A percentile compares a stretch with the other conserved stretches of the same genome.
These are phyloP conservation scores for Maylandia zebra DNA, from an alignment of 2,113 vertebrate genomes.

Conservation along the genomic window DNA sequence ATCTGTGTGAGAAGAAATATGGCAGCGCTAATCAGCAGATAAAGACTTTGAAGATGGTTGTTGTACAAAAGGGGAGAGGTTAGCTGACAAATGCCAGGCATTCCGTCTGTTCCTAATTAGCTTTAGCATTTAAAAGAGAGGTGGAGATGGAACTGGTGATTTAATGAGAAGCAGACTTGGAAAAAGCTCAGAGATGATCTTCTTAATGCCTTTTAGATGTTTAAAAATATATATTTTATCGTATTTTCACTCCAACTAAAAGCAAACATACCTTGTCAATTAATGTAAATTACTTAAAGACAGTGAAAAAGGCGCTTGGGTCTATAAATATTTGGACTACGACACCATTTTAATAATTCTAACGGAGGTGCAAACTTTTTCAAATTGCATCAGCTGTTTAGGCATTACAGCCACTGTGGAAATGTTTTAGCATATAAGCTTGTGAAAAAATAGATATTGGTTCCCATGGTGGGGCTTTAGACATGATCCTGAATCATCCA, in stretches of 20 bases:
- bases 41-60: slow-evolving; percentile 40
- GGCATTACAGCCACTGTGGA: not conserved
- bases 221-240: not conserved
- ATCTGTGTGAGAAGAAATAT: not conserved
- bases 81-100: slow-evolving; percentile 24
- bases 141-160: not conserved
- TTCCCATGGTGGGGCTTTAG: not conserved
- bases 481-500: not conserved
- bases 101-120: slow-evolving; percentile 22
- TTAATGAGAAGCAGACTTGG: slow-evolving; percentile 17
- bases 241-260: not conserved
- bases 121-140: slow-evolving; percentile 11
- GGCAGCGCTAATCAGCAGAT: slow-evolving; percentile 7
- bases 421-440: not conserved
- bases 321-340: not conserved
- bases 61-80: slow-evolving; percentile 29
- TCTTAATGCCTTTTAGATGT: not conserved
- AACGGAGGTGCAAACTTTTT: not conserved
- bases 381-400: not conserved
- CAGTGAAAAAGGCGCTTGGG: accelerated
- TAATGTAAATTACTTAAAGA: not conserved
- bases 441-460: not conserved
- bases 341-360: accelerated
- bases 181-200: not conserved
- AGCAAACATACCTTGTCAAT: not conserved